Base-by-base conservation (phyloP, 2,113 vertebrate species). In the Chitala chitala region DNA sequence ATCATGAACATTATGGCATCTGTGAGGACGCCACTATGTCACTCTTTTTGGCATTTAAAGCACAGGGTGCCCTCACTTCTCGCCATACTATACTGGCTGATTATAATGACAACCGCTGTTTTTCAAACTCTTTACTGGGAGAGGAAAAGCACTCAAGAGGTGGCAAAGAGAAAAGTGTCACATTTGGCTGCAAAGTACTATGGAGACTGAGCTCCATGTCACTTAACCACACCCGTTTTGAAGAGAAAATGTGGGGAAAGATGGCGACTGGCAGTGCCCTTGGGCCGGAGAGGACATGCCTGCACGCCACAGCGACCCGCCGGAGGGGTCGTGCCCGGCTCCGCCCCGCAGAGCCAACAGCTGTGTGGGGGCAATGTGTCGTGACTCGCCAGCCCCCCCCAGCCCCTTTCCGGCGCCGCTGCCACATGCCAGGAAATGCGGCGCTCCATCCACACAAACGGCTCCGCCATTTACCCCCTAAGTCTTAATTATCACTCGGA, bases 401-500 rank as follows among this genome's bases (percentile, higher is more conserved):
- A 38, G 71, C 55, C 71, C 29, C 42, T 84, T 87, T 89, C 84
- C 86, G 86, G 87, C 85, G 85, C 79, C 79, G 24, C 59, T 38
- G 33, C 82, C 79, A 85, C 82, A 82, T 84, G 84, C 85, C 76
- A 61, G 86, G 84, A 86, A 86, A 86, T 79, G 84, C 81, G 84
- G 81, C 83, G 86, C 86, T 87, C 86, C 55, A 44, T 59, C 44
- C 38, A 84, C 84, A 86, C 86, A 88, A 89, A 87, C 83, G 84
- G 84, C 86, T 86, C 83, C 85, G 82, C 87, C 87, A 87, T 88
- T 73, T 61, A 73, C 71, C 71, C 71, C 71, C 71, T 63, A 73
- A 73, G 71, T 61, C 71, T 73, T 73, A 73, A 73, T 63, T 73
- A 73, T 63, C 71, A 17, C 56, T 50, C 53, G 17, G 70, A 20